Conservation (phyloP, 2,113 vertebrate genomes). For the Rhinolophus ferrumequinum region DNA sequence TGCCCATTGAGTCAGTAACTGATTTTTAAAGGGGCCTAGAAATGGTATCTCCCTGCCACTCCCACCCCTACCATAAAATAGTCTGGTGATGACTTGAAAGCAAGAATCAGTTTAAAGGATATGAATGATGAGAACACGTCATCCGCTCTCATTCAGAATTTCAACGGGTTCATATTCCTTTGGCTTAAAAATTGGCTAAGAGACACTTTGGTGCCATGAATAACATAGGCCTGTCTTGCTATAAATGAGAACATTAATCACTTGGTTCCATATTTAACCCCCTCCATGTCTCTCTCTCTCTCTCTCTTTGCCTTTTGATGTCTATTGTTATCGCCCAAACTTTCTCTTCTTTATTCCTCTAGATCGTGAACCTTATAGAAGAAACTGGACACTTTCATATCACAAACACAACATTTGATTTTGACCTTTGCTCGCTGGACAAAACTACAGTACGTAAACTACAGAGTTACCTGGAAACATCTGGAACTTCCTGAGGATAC, state of each 20-base stretch:
- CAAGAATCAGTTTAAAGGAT: background rate
- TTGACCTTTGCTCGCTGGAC: constrained; percentile 99
- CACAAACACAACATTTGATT: constrained; percentile 99
- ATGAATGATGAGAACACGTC: background rate
- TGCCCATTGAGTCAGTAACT: constrained; percentile 20
- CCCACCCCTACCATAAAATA: background rate
- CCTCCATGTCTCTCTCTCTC: background rate
- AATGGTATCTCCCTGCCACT: background rate
- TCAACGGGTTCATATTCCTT: background rate
- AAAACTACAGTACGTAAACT: constrained; percentile 98
- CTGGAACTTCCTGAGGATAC: constrained; percentile 92
- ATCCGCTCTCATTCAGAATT: background rate
- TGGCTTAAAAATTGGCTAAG: background rate
- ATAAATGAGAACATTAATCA: background rate
- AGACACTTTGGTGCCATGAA: background rate
- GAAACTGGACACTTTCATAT: constrained; percentile 99
- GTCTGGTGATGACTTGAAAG: constrained; percentile 22
- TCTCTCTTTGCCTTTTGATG: background rate
- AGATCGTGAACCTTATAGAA: constrained; percentile 99
- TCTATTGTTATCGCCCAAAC: constrained; percentile 35
- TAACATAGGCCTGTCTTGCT: background rate
- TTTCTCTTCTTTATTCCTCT: constrained; percentile 78
- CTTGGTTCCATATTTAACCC: background rate
- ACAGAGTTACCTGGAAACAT: constrained; percentile 97
- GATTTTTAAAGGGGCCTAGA: constrained; percentile 16